Evolutionary conservation across 2,888 invertebrate species (phyloP), one percentile per base, ranked within the genome.

Genomic region (Melinopterus prodromus): DNA sequence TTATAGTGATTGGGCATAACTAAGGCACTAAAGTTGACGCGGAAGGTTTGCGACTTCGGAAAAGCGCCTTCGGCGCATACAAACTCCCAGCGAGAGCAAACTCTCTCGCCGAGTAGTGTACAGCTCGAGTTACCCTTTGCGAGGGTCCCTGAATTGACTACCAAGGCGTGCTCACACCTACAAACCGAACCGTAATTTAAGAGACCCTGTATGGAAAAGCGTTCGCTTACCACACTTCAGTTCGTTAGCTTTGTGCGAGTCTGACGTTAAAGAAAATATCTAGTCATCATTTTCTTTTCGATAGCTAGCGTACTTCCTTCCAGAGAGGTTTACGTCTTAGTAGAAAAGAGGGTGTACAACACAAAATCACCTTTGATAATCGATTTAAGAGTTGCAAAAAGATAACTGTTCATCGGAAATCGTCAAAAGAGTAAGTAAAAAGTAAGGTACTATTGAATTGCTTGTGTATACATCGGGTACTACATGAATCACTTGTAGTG

Each of bases 1-100:
- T 53, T 53, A 53, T 53, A 53, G 53, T 53, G 53, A 53, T 53
- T 53, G 53, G 53, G 53, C 53, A 53, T 53, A 53, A 53, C 53
- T 53, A 53, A 53, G 53, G 53, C 12, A 53, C 9, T 53, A 53
- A 53, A 53, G 53, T 53, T 53, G 9, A 6, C 53, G 53, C 12
- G 53, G 12, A 53, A 53, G 53, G 53, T 53, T 53, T 53, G 53
- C 53, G 9, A 53, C 53, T 53, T 12, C 53, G 53, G 53, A 53
- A 53, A 53, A 53, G 53, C 53, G 53, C 53, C 53, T 12, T 53
- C 53, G 53, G 53, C 53, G 5, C 53, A 53, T 12, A 53, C 9
- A 53, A 53, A 53, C 53, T 53, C 2, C 53, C 53, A 53, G 5
- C 53, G 53, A 53, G 53, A 53, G 53, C 53, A 53, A 53, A 53